Conservation (phyloP, 2,888 invertebrate genomes). For the Seira ritae region DNA sequence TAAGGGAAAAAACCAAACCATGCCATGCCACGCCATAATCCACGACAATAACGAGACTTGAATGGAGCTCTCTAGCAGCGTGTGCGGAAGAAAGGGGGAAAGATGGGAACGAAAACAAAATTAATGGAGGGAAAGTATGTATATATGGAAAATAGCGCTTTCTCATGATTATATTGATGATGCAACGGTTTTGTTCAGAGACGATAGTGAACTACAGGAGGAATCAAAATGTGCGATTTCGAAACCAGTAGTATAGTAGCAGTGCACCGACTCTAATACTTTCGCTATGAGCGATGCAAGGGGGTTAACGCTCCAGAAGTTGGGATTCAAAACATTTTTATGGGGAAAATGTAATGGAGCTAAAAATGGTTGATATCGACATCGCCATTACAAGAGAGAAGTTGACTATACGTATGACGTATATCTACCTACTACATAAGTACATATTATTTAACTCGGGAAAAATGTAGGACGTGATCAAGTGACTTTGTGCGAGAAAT, state of each 20-base stretch:
- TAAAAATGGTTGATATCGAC: background rate
- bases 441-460: background rate
- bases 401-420: too few species aligned
- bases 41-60: constrained; percentile 1
- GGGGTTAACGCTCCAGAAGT: background rate
- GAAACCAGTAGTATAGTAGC: background rate
- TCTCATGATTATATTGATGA: constrained; percentile 12
- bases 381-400: background rate
- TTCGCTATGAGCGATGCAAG: too few species aligned
- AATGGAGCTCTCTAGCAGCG: background rate
- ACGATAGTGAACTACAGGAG: background rate
- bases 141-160: constrained; percentile 22
- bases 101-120: constrained; percentile 48
- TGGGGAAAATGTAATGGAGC: background rate
- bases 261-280: too few species aligned
- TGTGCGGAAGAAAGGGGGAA: constrained; percentile 3
- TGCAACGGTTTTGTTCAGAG: background rate
- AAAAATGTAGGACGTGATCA: constrained; percentile 50
- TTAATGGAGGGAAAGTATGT: constrained; percentile 47
- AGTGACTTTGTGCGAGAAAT: constrained; percentile 33
- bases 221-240: background rate
- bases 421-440: too few species aligned
- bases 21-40: constrained; percentile 27
- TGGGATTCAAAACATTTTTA: background rate
- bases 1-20: constrained; percentile 22